Base-by-base conservation (phyloP, 1,140 invertebrate genomes). In the Charaxes varanes region DNA sequence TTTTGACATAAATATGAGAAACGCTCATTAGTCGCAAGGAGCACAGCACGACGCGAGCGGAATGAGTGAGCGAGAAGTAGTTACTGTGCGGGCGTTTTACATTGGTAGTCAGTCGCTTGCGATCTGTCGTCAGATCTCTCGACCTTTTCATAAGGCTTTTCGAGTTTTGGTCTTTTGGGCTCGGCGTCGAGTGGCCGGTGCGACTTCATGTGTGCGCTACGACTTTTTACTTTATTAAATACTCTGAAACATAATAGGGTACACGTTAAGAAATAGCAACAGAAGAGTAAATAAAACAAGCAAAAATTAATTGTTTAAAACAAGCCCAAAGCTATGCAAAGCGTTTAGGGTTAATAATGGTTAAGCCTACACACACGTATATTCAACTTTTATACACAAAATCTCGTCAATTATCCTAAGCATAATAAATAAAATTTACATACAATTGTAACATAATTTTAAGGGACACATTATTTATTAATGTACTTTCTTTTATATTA, bases 131-230 rank as follows among this genome's bases (percentile, higher is more conserved):
- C 80, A 53, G 66, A 63, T 72, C 65, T 61, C 66, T 80, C 73
- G 62, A 83, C 77, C 79, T 82, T 85, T 80, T 85, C 84, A 83
- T 79, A 84, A 82, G 78, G 80, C 56, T 81, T 80, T 82, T 85
- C 84, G 66, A 85, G 70, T 77, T 84, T 84, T 32, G 76, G 72
- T 71, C 79, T 48, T 74, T 81, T 84, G 19, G 87, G 82, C 55
- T 91, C 90, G 48, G 88, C 86, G 62, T 93, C 91, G 56, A 90
- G 89, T 67, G 92, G 91, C 63, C 93, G 90, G 87, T 98, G 96
- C 46, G 95, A 97, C 87, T 98, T 98, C 96, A 98, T 98, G 86
- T 98, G 96, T 37, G 96, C 96, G 88, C 95, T 97, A 85, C 96
- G 91, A 88, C 95, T 97, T 89, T 97, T 97, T 61, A 98, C 94